phyloP scores from a whole-genome alignment of 2,888 invertebrate species.

The Rhopalosiphum nymphaeae region DNA sequence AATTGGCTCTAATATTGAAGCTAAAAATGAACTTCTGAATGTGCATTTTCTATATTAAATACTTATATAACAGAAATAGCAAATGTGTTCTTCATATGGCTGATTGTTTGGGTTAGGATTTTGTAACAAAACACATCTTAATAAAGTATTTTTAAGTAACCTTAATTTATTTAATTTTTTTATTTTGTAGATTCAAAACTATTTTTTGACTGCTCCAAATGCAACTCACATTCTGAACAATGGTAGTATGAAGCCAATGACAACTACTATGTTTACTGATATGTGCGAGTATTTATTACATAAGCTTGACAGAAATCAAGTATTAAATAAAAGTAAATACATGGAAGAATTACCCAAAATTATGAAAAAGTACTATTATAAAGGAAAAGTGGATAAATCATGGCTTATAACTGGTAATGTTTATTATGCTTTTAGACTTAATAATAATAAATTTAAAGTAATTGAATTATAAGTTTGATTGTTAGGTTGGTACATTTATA shows the following conservation, averaged over 20 bases:
- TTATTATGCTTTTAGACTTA: neutral
- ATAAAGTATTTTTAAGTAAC: too few species aligned
- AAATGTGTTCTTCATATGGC: neutral
- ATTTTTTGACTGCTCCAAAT: conserved; percentile 58
- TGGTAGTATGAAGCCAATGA: conserved; percentile 66
- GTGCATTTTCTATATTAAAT: neutral
- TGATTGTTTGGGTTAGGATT: too few species aligned
- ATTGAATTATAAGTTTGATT: neutral
- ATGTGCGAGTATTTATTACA: conserved; percentile 65
- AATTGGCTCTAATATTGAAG: neutral
- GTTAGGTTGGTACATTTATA: neutral
- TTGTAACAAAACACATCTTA: too few species aligned
- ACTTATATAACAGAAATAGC: neutral
- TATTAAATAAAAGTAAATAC: conserved; percentile 60
- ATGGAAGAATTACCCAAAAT: conserved; percentile 65
- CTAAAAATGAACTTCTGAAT: neutral
- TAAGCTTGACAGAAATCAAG: conserved; percentile 53
- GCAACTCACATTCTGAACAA: conserved; percentile 62
- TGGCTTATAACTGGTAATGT: conserved; percentile 65
- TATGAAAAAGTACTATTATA: conserved; percentile 65
- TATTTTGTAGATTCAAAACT: conserved; percentile 55
- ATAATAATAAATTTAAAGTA: neutral
- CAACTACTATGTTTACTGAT: conserved; percentile 65
- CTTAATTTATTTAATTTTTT: neutral
- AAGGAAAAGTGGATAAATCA: conserved; percentile 66